phyloP scores from a whole-genome alignment of 2,888 invertebrate genomes.

The Scaptomyza cyrtandrae region DNA sequence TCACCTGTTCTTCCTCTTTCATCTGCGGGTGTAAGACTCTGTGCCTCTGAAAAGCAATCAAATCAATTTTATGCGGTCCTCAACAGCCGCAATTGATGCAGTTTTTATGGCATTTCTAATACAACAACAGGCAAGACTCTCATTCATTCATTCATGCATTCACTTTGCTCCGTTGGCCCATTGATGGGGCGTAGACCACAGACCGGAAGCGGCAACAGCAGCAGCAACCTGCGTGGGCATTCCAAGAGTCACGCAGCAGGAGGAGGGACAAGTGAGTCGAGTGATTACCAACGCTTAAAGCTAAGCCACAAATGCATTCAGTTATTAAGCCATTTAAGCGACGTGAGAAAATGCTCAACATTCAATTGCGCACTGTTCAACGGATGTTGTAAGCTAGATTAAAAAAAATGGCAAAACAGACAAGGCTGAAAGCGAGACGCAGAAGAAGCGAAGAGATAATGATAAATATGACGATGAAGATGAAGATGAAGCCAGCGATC shows the following conservation, averaged over 20 bases:
- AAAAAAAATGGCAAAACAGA: constrained; percentile 30
- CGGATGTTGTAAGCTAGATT: constrained; percentile 63
- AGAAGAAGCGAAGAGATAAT: constrained; percentile 8
- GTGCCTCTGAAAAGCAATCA: constrained; percentile 61
- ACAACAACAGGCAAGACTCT: constrained; percentile 37
- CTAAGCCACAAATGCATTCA: constrained; percentile 76
- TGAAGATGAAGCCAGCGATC: constrained; percentile 35
- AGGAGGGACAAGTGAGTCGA: neutral
- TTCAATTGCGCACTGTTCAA: constrained; percentile 50
- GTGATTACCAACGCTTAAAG: constrained; percentile 71
- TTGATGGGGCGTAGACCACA: constrained; percentile 69
- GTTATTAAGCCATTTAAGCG: constrained; percentile 78
- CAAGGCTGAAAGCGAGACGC: constrained; percentile 7
- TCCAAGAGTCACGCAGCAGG: constrained; percentile 32
- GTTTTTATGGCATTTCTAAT: constrained; percentile 75
- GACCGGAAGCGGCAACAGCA: constrained; percentile 70
- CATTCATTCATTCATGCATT: constrained; percentile 62
- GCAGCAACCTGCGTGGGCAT: constrained; percentile 60
- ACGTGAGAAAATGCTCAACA: constrained; percentile 75
- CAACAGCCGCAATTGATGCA: constrained; percentile 56
- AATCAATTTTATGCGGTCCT: constrained; percentile 71
- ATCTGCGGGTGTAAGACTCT: constrained; percentile 44
- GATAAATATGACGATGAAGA: constrained; percentile 30
- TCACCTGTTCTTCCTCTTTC: constrained; percentile 7
- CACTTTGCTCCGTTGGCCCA: constrained; percentile 46